Conservation (phyloP, 2,888 invertebrate species). For the Clepsis dumicolana region DNA sequence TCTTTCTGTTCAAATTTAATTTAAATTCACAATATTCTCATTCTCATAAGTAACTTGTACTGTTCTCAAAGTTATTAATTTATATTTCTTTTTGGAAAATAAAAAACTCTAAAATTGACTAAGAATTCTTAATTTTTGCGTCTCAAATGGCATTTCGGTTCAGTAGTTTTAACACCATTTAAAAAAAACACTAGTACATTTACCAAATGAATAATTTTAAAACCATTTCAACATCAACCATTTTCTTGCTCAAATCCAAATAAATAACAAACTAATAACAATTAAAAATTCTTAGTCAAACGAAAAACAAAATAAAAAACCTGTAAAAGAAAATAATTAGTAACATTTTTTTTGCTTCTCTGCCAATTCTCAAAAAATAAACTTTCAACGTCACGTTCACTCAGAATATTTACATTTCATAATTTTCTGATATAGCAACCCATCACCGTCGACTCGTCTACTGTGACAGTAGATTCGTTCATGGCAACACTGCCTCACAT, state of each 20-base stretch:
- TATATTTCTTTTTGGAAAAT: background rate
- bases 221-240: background rate
- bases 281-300: constrained; percentile 45
- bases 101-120: constrained; percentile 11
- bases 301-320: constrained; percentile 45
- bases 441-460: constrained; percentile 53
- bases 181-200: background rate
- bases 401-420: constrained; percentile 44
- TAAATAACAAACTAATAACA: background rate
- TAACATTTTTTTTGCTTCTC: constrained; percentile 31
- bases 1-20: constrained; percentile 5
- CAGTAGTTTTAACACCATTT: constrained; percentile 15
- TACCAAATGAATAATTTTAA: background rate
- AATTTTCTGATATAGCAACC: constrained; percentile 47
- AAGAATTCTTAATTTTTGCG: constrained; percentile 19
- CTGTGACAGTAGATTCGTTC: constrained; percentile 22
- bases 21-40: constrained; percentile 25
- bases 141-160: constrained; percentile 8
- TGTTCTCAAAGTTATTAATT: background rate
- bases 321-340: constrained; percentile 53
- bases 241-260: background rate
- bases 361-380: constrained; percentile 18
- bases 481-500: constrained; percentile 52
- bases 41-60: background rate
- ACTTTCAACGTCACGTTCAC: constrained; percentile 4